Evolutionary conservation across 2,797 vertebrate genomes (phyloP), one percentile per base, ranked within the genome.

Genomic region (Pseudochirops corinnae): DNA sequence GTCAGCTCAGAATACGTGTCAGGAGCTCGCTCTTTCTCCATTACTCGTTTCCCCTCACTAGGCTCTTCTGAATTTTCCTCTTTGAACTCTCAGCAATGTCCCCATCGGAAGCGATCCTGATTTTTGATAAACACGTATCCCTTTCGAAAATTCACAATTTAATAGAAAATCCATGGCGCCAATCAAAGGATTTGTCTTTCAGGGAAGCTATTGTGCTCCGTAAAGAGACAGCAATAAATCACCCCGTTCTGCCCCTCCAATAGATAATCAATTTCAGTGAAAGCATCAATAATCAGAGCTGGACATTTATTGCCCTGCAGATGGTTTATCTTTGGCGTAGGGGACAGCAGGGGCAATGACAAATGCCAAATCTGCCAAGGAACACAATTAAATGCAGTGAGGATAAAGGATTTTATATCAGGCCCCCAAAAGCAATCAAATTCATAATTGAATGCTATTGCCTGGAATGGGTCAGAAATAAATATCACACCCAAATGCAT

Each of bases 261-360:
- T 99, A 99, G 99, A 99, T 99, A 99, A 99, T 99, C 99, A 99
- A 99, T 99, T 99, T 99, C 99, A 99, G 99, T 99, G 99, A 99
- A 98, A 98, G 98, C 99, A 99, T 99, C 99, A 99, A 99, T 99
- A 99, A 99, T 98, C 98, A 95, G 98, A 97, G 98, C 98, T 98
- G 99, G 99, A 99, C 99, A 97, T 99, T 99, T 99, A 99, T 99
- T 99, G 98, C 99, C 98, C 98, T 98, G 98, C 96, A 99, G 99
- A 99, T 99, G 99, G 99, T 99, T 99, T 99, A 99, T 99, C 99
- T 99, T 98, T 98, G 99, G 99, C 99, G 99, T 98, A 98, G 99
- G 98, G 99, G 99, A 99, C 99, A 99, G 99, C 98, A 90, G 95
- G 98, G 97, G 97, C 98, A 93, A 91, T 99, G 99, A 99, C 99